Evolutionary conservation across 1,140 invertebrate species (phyloP).

Genomic region (Neodiprion fabricii): DNA sequence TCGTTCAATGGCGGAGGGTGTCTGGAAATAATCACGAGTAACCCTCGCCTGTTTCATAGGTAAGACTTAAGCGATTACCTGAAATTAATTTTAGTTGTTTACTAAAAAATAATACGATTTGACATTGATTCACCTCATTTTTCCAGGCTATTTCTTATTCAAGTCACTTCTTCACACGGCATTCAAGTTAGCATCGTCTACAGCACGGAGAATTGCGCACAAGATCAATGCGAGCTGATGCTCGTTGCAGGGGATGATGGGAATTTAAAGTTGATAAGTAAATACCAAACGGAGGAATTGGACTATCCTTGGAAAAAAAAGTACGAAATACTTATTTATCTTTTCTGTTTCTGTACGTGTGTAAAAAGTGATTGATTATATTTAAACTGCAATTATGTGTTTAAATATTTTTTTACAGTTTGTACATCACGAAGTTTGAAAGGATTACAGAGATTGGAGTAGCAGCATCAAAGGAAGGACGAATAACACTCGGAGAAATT

Average conservation of each 20-base stretch:
- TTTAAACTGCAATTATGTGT: not conserved
- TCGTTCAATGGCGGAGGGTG: constrained; percentile 55
- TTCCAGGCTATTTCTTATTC: constrained; percentile 48
- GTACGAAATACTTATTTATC: constrained; percentile 32
- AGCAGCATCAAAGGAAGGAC: constrained; percentile 34
- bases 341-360: not conserved
- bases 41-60: constrained; percentile 47
- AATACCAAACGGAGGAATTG: constrained; percentile 34
- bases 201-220: constrained; percentile 17
- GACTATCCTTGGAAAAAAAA: constrained; percentile 47
- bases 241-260: constrained; percentile 45
- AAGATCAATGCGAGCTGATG: constrained; percentile 30
- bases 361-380: constrained; percentile 3
- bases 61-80: constrained; percentile 26
- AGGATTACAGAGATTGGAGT: constrained; percentile 52
- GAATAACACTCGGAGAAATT: constrained; percentile 50
- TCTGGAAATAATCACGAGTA: constrained; percentile 47
- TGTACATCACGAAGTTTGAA: constrained; percentile 43
- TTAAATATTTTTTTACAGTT: constrained; percentile 34
- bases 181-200: constrained; percentile 47
- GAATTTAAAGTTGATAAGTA: constrained; percentile 34
- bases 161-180: constrained; percentile 43
- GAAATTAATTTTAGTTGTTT: constrained; percentile 5
- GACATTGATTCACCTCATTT: constrained; percentile 18
- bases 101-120: not conserved